Evolutionary conservation across 64 coral and sea anemone genomes (phyloP).

Genomic region (Montipora capricornis): DNA sequence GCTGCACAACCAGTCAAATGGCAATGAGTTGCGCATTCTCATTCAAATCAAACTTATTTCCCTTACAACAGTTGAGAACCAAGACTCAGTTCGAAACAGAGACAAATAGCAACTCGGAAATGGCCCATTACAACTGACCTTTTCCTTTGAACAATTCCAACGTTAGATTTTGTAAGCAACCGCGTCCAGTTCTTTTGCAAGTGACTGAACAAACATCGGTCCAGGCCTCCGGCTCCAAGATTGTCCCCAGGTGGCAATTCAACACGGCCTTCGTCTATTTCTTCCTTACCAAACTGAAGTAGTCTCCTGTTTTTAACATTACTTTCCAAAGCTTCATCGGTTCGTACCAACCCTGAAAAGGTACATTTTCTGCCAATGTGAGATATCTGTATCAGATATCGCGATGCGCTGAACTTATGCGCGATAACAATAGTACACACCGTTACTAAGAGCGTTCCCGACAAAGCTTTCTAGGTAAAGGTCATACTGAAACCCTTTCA

Average conservation of each 20-base stretch:
- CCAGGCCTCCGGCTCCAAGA: constrained; percentile 55
- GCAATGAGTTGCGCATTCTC: too few relatives aligned
- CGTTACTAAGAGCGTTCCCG: too few relatives aligned
- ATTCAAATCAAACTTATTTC: too few relatives aligned
- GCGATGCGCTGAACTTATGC: too few relatives aligned
- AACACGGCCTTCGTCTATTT: constrained; percentile 34
- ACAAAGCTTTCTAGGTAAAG: too few relatives aligned
- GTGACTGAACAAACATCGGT: constrained; percentile 52
- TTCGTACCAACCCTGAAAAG: background rate
- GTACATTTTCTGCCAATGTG: background rate
- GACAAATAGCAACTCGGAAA: background rate
- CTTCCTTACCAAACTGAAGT: constrained; percentile 3
- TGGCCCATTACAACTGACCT: background rate
- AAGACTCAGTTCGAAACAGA: too few relatives aligned
- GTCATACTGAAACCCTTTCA: too few relatives aligned
- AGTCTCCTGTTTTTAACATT: constrained; percentile 17
- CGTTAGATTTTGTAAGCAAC: background rate
- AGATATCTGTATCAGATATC: background rate
- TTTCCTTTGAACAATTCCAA: background rate
- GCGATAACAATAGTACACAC: too few relatives aligned
- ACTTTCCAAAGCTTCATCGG: background rate
- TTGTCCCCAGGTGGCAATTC: constrained; percentile 58
- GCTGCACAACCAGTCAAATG: too few relatives aligned
- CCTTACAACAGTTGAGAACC: too few relatives aligned
- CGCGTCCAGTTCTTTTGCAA: constrained; percentile 69